Base-by-base conservation (phyloP, 1,140 invertebrate genomes). In the Panagrolaimus sp. region DNA sequence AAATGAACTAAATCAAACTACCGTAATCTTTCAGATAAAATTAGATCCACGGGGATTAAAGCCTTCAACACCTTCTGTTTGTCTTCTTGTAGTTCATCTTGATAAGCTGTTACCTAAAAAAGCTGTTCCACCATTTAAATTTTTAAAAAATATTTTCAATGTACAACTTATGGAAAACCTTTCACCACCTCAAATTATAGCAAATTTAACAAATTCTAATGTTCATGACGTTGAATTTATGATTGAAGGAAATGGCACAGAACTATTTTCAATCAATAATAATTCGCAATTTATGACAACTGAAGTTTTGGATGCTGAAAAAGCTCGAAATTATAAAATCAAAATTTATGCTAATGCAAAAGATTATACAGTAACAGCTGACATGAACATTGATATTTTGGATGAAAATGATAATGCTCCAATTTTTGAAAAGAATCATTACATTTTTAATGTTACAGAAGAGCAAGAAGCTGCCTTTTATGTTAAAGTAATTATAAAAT, bases 241-340 rank as follows among this genome's bases (percentile, higher is more conserved):
- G 52, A 58, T 58, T 58, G 52, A 58, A 58, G 52, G 52, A 21
- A 28, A 58, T 58, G 52, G 52, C 14, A 28, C 52, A 21, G 28
- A 26, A 28, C 17, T 58, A 58, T 58, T 58, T 28, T 26, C 21
- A 26, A 28, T 58, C 52, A 58, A 58, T 58, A 28, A 58, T 26
- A 58, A 58, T 21, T 21, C 21, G 1, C 52, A 58, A 17, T 58
- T 58, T 26, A 58, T 58, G 28, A 58, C 52, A 21, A 21, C 28
- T 58, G 52, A 58, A 17, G 8, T 28, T 12, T 28, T 58, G 28
- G 28, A 58, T 58, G 52, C 52, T 21, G 52, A 58, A 28, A 28
- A 58, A 58, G 28, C 21, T 26, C 15, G 28, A 28, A 28, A 58
- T 21, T 58, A 26, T 28, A 58, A 58, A 28, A n/a, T 58, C 12